Evolutionary conservation across 64 coral and sea anemone species (phyloP).

Genomic region (Orbicella faveolata): DNA sequence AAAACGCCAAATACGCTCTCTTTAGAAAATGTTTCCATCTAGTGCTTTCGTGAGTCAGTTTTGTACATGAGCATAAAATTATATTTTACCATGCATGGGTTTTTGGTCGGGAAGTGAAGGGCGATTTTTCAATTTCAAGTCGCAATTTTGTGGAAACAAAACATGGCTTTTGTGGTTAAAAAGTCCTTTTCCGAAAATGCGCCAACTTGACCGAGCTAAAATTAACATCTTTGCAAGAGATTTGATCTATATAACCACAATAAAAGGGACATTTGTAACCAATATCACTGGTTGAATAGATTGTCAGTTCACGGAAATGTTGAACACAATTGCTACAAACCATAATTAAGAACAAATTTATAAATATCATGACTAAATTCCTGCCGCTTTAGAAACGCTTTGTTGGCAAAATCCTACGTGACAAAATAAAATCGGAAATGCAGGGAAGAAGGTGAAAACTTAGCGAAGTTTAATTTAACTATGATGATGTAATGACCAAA

Average conservation of each 20-base stretch:
- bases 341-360: slow-evolving; percentile 11
- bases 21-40: too few species aligned
- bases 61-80: too few species aligned
- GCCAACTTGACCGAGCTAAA: neutral
- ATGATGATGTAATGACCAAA: too few species aligned
- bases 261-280: neutral
- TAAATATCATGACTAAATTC: slow-evolving; percentile 1
- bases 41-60: too few species aligned
- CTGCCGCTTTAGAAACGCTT: neutral
- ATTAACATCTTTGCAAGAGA: neutral
- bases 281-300: neutral
- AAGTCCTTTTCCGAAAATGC: neutral
- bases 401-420: neutral
- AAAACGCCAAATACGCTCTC: too few species aligned
- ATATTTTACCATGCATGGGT: neutral
- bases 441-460: neutral
- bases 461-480: too few species aligned
- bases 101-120: neutral
- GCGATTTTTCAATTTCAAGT: neutral
- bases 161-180: neutral
- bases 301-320: slow-evolving; percentile 5
- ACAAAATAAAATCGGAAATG: neutral
- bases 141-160: neutral
- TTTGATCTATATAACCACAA: neutral
- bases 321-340: neutral